A percentile compares a stretch with the other conserved stretches of the same genome.
phyloP scores from a whole-genome alignment of 2,113 vertebrate species.

The Rhinoderma darwinii region DNA sequence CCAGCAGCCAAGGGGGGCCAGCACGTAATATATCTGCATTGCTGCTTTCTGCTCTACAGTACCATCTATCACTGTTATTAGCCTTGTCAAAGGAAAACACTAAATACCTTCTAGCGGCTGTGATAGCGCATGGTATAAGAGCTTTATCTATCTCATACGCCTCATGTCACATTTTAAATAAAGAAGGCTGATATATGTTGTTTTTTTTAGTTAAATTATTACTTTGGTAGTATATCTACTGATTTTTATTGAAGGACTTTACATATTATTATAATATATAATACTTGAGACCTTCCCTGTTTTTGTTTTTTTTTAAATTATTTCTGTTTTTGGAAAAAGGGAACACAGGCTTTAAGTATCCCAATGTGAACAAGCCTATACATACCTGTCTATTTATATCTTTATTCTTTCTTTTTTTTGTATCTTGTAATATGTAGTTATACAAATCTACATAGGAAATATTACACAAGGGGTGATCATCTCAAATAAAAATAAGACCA shows the following conservation, averaged over 20 bases:
- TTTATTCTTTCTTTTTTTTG: not conserved
- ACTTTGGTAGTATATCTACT: no score
- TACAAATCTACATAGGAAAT: not conserved
- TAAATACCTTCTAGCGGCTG: not conserved
- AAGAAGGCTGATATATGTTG: not conserved
- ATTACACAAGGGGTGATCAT: no score
- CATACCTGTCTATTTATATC: no score
- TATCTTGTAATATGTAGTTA: not conserved
- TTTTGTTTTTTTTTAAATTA: no score
- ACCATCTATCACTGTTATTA: not conserved
- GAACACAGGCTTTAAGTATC: no score
- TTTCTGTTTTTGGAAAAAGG: no score
- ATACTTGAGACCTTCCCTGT: no score
- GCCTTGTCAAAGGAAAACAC: not conserved
- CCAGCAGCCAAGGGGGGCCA: not conserved
- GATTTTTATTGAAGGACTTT: no score
- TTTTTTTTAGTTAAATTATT: no score
- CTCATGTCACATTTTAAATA: not conserved
- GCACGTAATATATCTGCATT: slow-evolving; percentile 1
- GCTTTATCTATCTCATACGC: not conserved
- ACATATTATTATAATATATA: no score
- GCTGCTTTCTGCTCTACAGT: not conserved
- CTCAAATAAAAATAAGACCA: no score
- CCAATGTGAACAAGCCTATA: no score
- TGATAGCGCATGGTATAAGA: not conserved